Evolutionary conservation across 2,113 vertebrate genomes (phyloP), one percentile per base, ranked within the genome.

Genomic region (Pseudorectes ferrugineus): DNA sequence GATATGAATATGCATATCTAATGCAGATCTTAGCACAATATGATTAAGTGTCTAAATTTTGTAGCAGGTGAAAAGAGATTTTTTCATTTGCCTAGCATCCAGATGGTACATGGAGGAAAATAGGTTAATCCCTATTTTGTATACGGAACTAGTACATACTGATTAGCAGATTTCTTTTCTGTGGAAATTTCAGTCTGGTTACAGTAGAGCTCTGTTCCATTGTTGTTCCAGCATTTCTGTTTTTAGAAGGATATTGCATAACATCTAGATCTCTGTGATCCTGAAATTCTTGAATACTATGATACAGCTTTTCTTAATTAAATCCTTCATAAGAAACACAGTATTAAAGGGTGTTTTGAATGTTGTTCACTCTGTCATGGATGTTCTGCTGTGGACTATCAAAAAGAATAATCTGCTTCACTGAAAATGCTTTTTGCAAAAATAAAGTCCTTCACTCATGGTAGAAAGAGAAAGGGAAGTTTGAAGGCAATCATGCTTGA

Each of bases 111-210:
- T 31, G 28, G 55, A 54, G 15, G 46, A 94, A 96, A 96, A 94
- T 80, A 93, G 96, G 92, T 93, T 96, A 97, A 97, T 96, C 85
- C 88, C 92, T 88, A 59, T 97, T 95, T 93, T 93, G 79, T 93
- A 20, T 80, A 88, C 11, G 0, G 72, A 93, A 40, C 92, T 93
- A 71, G 79, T 77, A 86, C 75, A 22, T 62, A 54, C 78, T 93
- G 89, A 93, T 80, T 94, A 91, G 91, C 88, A 90, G 95, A 84
- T 94, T 94, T 77, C 58, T 93, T 74, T 58, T 88, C 79, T 1
- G 1, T 88, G 59, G 59, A 92, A 86, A 74, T 95, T 90, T 82
- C 74, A 83, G 75, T 88, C 82, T 90, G 38, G 54, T 95, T 92
- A 70, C 75, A 70, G 78, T 80, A 95, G n/a, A 85, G 49, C 58